Evolutionary conservation across 2,797 vertebrate species (phyloP).

Genomic region (Rhinella marina): DNA sequence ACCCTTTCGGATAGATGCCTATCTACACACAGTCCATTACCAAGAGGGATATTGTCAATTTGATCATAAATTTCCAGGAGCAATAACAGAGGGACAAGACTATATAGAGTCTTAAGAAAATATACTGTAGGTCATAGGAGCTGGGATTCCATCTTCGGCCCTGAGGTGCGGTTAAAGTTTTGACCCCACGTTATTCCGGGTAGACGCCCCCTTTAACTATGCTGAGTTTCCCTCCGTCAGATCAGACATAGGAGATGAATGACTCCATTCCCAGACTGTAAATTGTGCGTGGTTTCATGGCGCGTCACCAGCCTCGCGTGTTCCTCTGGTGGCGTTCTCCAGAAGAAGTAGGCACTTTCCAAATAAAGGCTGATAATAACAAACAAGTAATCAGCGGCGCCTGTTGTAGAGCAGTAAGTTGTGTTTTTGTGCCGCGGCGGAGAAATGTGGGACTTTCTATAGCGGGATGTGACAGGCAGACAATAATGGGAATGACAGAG

Average conservation of each 20-base stretch:
- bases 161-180: too few relatives aligned
- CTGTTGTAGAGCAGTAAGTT: slow-evolving; percentile 25
- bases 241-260: background rate
- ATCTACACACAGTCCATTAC: too few relatives aligned
- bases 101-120: too few relatives aligned
- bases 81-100: too few relatives aligned
- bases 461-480: slow-evolving; percentile 30
- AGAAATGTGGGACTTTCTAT: slow-evolving; percentile 19
- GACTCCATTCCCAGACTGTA: background rate
- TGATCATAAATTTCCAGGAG: too few relatives aligned
- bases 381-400: slow-evolving; percentile 32
- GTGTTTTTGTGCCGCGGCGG: slow-evolving; percentile 1
- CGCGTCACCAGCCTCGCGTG: background rate
- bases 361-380: slow-evolving; percentile 35
- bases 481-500: slow-evolving; percentile 42
- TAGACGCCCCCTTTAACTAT: background rate
- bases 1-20: too few relatives aligned
- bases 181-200: background rate
- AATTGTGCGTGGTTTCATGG: background rate
- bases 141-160: too few relatives aligned
- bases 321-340: background rate
- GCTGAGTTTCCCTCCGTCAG: background rate
- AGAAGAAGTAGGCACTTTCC: slow-evolving; percentile 7
- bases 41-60: too few relatives aligned
- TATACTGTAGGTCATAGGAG: too few relatives aligned